These are phyloP conservation scores for Bovichtus variegatus DNA, from an alignment of 2,797 vertebrate species.

Conservation along the genomic window DNA sequence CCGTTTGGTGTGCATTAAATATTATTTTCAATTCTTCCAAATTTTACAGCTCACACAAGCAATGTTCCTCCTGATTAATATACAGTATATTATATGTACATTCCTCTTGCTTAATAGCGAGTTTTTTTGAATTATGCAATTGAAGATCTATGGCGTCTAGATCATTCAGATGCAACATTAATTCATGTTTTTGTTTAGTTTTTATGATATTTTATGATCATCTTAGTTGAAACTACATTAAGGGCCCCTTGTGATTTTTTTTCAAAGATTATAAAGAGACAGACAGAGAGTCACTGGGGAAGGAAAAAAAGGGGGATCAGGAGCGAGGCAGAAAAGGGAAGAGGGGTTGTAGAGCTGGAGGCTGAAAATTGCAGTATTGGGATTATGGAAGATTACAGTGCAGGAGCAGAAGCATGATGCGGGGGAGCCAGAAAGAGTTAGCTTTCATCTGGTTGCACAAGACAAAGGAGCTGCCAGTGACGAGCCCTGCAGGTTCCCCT, in stretches of 20 bases:
- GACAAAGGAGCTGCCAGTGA: slow-evolving; percentile 77
- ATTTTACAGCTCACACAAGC: neutral
- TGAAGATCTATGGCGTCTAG: too few relatives aligned
- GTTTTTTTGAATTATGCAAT: too few relatives aligned
- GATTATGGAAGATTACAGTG: slow-evolving; percentile 80
- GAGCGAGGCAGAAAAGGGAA: slow-evolving; percentile 20
- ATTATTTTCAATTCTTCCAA: neutral
- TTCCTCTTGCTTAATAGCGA: too few relatives aligned
- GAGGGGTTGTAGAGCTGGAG: slow-evolving; percentile 46
- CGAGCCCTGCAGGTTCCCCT: slow-evolving; percentile 31
- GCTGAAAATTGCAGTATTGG: slow-evolving; percentile 71
- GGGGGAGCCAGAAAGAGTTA: slow-evolving; percentile 57
- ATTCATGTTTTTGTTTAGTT: neutral
- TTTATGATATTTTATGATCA: neutral
- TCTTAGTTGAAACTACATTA: neutral
- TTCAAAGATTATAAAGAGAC: slow-evolving; percentile 6
- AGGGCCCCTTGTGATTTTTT: neutral
- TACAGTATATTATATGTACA: too few relatives aligned
- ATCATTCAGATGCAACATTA: neutral
- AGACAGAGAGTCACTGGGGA: neutral
- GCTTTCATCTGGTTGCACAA: slow-evolving; percentile 74
- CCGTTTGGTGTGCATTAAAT: neutral
- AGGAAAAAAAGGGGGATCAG: slow-evolving; percentile 6
- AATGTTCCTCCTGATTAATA: too few relatives aligned
- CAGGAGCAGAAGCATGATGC: slow-evolving; percentile 72